These are phyloP conservation scores for Meriones unguiculatus DNA, from an alignment of 2,113 vertebrate genomes.

Conservation along the genomic window DNA sequence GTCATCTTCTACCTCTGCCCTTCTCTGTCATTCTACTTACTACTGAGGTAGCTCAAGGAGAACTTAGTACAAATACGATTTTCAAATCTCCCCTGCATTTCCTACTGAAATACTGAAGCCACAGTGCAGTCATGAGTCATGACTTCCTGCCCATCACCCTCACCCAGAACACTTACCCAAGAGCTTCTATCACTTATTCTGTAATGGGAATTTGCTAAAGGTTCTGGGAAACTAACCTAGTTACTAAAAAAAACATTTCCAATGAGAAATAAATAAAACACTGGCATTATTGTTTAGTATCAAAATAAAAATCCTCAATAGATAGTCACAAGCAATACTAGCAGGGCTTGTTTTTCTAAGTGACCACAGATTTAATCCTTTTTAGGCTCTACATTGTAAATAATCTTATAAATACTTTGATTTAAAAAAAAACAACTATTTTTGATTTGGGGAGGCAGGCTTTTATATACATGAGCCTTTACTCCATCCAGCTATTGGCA, in stretches of 20 bases:
- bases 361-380: slow-evolving; percentile 54
- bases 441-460: slow-evolving; percentile 24
- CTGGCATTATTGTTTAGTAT: slow-evolving; percentile 53
- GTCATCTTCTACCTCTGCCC: slow-evolving; percentile 86
- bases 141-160: slow-evolving; percentile 64
- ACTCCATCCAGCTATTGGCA: slow-evolving; percentile 42
- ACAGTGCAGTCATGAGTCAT: slow-evolving; percentile 30
- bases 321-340: slow-evolving; percentile 50
- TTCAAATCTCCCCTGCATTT: slow-evolving; percentile 65
- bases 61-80: slow-evolving; percentile 41
- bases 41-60: slow-evolving; percentile 63
- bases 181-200: slow-evolving; percentile 65
- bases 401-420: slow-evolving; percentile 61
- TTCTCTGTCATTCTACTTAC: slow-evolving; percentile 57
- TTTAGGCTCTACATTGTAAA: slow-evolving; percentile 52
- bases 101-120: slow-evolving; percentile 43
- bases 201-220: slow-evolving; percentile 72
- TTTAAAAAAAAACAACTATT: background rate
- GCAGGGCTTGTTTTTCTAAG: slow-evolving; percentile 52
- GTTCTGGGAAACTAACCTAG: slow-evolving; percentile 67
- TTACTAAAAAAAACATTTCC: slow-evolving; percentile 69
- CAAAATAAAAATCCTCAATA: slow-evolving; percentile 60
- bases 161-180: slow-evolving; percentile 55
- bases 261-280: slow-evolving; percentile 32
- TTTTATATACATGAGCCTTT: slow-evolving; percentile 65